A percentile compares a stretch with the other conserved stretches of the same genome.
Evolutionary conservation across 2,888 invertebrate species (phyloP).

Genomic region (Parelbella ahira): DNA sequence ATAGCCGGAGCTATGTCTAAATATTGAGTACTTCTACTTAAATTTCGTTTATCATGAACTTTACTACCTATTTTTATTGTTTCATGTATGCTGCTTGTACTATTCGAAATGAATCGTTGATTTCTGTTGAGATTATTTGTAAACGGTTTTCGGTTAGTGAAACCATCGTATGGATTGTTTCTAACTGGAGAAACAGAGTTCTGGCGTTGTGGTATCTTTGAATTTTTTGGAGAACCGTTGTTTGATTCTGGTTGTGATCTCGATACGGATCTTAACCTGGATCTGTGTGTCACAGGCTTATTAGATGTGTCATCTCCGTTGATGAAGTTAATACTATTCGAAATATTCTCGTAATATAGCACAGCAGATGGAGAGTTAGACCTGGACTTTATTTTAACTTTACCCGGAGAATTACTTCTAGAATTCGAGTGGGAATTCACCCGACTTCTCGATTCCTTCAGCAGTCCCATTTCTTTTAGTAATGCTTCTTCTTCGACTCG

Average conservation of each 20-base stretch:
- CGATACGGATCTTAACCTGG: conserved; percentile 56
- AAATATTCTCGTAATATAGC: conserved; percentile 52
- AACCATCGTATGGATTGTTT: conserved; percentile 36
- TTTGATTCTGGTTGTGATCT: conserved; percentile 72
- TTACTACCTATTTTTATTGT: conserved; percentile 64
- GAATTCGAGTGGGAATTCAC: conserved; percentile 37
- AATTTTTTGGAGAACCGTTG: conserved; percentile 70
- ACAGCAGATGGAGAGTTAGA: conserved; percentile 69
- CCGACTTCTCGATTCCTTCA: conserved; percentile 45
- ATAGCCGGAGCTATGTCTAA: conserved; percentile 56
- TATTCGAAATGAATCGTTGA: conserved; percentile 69
- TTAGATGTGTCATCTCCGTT: conserved; percentile 48
- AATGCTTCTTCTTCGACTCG: conserved; percentile 70
- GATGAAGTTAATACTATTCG: conserved; percentile 46
- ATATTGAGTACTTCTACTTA: conserved; percentile 67
- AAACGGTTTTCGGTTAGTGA: conserved; percentile 42
- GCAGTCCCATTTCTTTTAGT: conserved; percentile 68
- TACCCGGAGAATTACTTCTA: conserved; percentile 64
- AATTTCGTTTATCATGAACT: conserved; percentile 59
- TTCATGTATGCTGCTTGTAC: conserved; percentile 73
- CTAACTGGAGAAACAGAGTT: conserved; percentile 67
- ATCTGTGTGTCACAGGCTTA: conserved; percentile 56
- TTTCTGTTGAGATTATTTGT: conserved; percentile 54
- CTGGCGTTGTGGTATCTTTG: conserved; percentile 73
- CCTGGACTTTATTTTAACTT: conserved; percentile 61